Percentiles rank a stretch among this genome's conserved stretches.
phyloP scores from a whole-genome alignment of 2,113 vertebrate genomes.

The Myrmecobius fasciatus region DNA sequence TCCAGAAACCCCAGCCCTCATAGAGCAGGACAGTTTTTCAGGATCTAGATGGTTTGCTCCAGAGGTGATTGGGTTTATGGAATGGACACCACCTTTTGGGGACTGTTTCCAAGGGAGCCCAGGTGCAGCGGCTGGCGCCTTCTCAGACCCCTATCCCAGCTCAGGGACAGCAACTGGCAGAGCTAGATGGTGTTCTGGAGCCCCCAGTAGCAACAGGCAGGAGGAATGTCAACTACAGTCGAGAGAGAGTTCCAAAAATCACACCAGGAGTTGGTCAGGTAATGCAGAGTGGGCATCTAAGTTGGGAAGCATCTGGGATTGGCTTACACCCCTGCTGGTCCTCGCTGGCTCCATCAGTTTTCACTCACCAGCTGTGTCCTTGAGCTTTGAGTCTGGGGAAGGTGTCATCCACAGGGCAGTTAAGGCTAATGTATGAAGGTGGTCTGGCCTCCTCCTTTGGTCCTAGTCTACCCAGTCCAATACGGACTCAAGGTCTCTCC shows the following conservation, averaged over 20 bases:
- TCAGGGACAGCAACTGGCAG: conserved; percentile 14
- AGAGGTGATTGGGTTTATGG: not conserved
- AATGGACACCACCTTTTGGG: not conserved
- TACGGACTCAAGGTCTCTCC: not conserved
- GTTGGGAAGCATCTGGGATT: not conserved
- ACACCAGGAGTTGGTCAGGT: conserved; percentile 50
- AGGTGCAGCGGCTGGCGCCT: conserved; percentile 6
- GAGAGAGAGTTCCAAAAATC: not conserved
- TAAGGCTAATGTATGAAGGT: not conserved
- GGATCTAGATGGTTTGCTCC: not conserved
- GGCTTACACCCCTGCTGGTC: not conserved
- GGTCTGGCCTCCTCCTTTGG: not conserved
- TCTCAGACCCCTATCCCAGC: not conserved
- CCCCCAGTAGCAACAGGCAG: not conserved
- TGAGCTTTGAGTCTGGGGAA: not conserved
- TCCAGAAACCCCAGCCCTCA: not conserved
- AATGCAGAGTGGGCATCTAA: not conserved
- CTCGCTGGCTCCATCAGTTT: not conserved
- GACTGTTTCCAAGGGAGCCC: conserved; percentile 10
- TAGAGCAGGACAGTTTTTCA: not conserved
- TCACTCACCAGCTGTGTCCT: not conserved
- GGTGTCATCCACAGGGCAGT: not conserved
- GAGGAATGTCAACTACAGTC: not conserved
- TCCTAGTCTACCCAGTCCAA: not conserved
- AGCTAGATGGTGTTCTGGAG: not conserved